A percentile compares a stretch with the other conserved stretches of the same genome.
Conservation (phyloP, 2,797 vertebrate species). For the Pangasius krempfi region DNA sequence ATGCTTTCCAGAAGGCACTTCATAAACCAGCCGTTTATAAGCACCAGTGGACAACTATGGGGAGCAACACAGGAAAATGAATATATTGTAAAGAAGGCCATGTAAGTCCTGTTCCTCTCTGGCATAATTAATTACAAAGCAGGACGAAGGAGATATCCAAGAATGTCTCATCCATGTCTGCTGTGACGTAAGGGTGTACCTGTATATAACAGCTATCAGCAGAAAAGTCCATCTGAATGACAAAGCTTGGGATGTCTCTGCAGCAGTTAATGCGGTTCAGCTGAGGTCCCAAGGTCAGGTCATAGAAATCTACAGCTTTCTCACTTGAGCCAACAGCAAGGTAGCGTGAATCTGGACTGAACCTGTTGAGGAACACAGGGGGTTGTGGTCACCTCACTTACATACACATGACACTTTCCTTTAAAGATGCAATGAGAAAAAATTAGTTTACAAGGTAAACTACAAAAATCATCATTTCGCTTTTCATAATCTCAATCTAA, state of each 20-base stretch:
- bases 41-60: slow-evolving; percentile 93
- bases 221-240: slow-evolving; percentile 97
- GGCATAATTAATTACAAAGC: neutral
- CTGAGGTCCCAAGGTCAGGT: slow-evolving; percentile 89
- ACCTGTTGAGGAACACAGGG: slow-evolving; percentile 71
- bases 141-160: neutral
- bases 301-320: slow-evolving; percentile 92
- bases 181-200: slow-evolving; percentile 58
- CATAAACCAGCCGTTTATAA: slow-evolving; percentile 95
- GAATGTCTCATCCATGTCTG: neutral
- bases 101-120: neutral
- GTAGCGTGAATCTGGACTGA: slow-evolving; percentile 93
- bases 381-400: neutral
- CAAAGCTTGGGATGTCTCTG: slow-evolving; percentile 93
- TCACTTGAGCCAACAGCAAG: slow-evolving; percentile 93
- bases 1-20: slow-evolving; percentile 97
- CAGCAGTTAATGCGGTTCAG: slow-evolving; percentile 95
- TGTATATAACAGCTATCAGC: slow-evolving; percentile 83
- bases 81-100: neutral
- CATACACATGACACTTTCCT: neutral
- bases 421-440: neutral
- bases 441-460: neutral
- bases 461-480: neutral
- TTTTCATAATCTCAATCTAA: neutral
- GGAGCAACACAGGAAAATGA: slow-evolving; percentile 7